phyloP scores from a whole-genome alignment of 2,113 vertebrate genomes.

The Callaeas wilsoni region DNA sequence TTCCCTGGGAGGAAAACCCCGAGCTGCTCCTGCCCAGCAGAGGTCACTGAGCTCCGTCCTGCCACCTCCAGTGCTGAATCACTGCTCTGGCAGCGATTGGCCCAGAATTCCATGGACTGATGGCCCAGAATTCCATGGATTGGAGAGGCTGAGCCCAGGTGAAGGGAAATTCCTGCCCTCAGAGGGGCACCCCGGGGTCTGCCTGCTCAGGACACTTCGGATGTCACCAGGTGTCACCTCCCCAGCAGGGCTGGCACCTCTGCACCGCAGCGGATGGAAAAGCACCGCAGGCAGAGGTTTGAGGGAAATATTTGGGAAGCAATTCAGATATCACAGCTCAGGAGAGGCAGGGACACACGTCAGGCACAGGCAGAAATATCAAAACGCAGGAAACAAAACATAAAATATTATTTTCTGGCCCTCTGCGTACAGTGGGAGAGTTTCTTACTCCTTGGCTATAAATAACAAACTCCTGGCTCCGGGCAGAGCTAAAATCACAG shows the following conservation, averaged over 20 bases:
- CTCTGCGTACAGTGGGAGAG: background rate
- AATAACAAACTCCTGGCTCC: conserved; percentile 12
- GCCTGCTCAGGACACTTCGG: background rate
- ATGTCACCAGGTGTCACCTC: background rate
- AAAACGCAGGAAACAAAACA: background rate
- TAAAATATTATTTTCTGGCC: background rate
- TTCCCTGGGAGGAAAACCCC: background rate
- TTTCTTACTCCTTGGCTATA: background rate
- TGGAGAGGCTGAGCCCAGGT: background rate
- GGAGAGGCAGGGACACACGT: background rate
- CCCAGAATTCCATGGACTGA: background rate
- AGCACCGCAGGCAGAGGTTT: background rate
- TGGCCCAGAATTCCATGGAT: background rate
- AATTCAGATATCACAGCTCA: background rate
- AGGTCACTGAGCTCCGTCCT: background rate
- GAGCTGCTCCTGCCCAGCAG: background rate
- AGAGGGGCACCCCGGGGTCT: background rate
- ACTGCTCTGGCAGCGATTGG: background rate
- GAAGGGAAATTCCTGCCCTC: background rate
- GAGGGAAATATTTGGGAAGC: background rate
- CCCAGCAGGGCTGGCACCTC: background rate
- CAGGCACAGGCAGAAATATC: background rate
- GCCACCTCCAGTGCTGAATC: background rate
- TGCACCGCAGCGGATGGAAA: background rate
- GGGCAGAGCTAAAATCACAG: background rate